These are phyloP conservation scores for Mus spicilegus DNA, from an alignment of 2,113 vertebrate species.

Conservation along the genomic window DNA sequence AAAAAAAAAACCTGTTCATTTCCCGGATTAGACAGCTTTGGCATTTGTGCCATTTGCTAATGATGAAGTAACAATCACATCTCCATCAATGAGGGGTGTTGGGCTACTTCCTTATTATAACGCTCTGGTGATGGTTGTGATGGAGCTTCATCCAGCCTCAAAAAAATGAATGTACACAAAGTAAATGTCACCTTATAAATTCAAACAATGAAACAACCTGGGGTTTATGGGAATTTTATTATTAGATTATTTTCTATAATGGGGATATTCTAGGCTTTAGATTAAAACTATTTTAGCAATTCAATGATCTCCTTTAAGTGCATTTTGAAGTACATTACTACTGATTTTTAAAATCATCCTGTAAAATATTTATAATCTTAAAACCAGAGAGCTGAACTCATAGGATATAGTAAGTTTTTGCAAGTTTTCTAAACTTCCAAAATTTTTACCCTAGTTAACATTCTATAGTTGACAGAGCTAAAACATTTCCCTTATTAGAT, in stretches of 20 bases:
- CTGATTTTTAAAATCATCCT: conserved; percentile 24
- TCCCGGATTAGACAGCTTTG: background rate
- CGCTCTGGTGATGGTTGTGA: background rate
- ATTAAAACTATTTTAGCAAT: background rate
- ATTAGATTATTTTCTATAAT: conserved; percentile 32
- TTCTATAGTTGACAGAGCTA: background rate
- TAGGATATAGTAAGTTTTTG: conserved; percentile 12
- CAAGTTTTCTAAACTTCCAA: conserved; percentile 3
- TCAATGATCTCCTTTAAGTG: background rate
- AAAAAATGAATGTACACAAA: background rate
- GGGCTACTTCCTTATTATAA: background rate
- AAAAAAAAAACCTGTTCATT: background rate
- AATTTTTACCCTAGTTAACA: conserved; percentile 1
- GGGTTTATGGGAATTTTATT: background rate
- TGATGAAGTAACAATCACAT: background rate
- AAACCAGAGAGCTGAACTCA: background rate
- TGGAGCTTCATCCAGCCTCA: background rate
- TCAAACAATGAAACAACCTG: background rate
- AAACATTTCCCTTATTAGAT: conserved; percentile 24
- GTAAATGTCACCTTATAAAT: background rate
- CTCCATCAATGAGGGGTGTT: background rate
- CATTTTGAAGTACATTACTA: background rate
- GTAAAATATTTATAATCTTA: background rate
- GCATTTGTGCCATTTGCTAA: background rate
- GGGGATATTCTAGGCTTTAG: background rate